Conservation (phyloP, 1,140 invertebrate genomes). For the Brachionus sp. region DNA sequence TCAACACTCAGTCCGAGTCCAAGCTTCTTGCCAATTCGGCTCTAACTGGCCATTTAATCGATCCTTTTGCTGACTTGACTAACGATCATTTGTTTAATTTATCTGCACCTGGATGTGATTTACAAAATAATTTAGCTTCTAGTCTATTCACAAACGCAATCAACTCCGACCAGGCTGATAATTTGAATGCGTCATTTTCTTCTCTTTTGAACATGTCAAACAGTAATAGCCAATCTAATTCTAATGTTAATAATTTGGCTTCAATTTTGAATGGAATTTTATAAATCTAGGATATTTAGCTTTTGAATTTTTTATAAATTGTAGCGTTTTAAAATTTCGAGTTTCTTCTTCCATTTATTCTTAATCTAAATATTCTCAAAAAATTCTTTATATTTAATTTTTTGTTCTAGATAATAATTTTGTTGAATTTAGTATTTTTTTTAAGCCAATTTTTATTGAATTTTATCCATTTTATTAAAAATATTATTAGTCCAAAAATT, state of each 20-base stretch:
- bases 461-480: slow-evolving; percentile 12
- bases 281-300: neutral
- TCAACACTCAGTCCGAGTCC: neutral
- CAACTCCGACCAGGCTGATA: neutral
- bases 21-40: neutral
- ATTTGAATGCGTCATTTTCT: neutral
- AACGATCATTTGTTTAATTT: neutral
- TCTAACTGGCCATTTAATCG: neutral
- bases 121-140: neutral
- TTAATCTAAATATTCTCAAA: neutral
- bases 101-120: neutral
- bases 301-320: slow-evolving; percentile 1
- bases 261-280: slow-evolving; percentile 42
- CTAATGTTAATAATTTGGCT: slow-evolving; percentile 27
- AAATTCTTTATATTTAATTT: neutral
- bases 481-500: slow-evolving; percentile 4
- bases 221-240: neutral
- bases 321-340: slow-evolving; percentile 38
- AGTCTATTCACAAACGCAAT: neutral
- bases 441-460: slow-evolving; percentile 28
- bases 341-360: neutral
- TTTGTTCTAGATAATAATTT: slow-evolving; percentile 24
- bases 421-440: slow-evolving; percentile 30
- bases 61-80: neutral
- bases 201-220: slow-evolving; percentile 24